Base-by-base conservation (phyloP, 2,797 vertebrate species). In the Rhodeus uyekii region DNA sequence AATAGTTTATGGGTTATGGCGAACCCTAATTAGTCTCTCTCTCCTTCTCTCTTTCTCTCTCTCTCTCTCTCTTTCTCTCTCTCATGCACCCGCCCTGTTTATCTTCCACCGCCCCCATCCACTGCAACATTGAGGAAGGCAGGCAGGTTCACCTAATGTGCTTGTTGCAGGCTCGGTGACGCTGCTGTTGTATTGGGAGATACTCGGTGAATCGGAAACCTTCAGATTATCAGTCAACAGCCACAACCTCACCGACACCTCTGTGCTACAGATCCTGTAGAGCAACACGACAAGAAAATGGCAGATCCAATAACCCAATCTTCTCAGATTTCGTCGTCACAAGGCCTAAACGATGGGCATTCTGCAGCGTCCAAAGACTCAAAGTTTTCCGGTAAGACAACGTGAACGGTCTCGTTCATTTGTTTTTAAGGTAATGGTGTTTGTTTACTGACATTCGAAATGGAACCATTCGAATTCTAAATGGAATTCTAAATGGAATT, bases 311-410 rank as follows among this genome's bases (percentile, higher is more conserved):
- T 90, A 91, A 95, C 90, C 84, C 95, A 95, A 87, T 94, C 94
- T 85, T 84, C 93, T 87, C 93, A 94, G 90, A 94, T 95, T 86
- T 93, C 95, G 8, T 95, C 94, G 91, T 95, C 94, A 84, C 92
- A 95, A 76, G 94, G 94, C 50, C 80, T 94, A 38, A 91, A 89
- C 75, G 94, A 95, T 88, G 94, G 92, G 88, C 93, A 93, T 87
- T 89, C 93, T 4, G 76, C 88, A 73, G 87, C 92, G 87, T 83
- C 89, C 87, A 94, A 94, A 93, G 95, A 95, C 73, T 91, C 93
- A 22, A 94, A 93, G 90, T 87, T 91, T n/a, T 92, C 93, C 38
- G 94, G 94, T 95, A 94, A 94, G 95, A 89, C 9, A 82, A n/a
- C 19, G 8, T 7, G 9, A 76, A 32, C 60, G 9, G n/a, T n/a